A percentile compares a stretch with the other conserved stretches of the same genome.
Evolutionary conservation across 2,113 vertebrate species (phyloP).

Genomic region (Morone chrysops): DNA sequence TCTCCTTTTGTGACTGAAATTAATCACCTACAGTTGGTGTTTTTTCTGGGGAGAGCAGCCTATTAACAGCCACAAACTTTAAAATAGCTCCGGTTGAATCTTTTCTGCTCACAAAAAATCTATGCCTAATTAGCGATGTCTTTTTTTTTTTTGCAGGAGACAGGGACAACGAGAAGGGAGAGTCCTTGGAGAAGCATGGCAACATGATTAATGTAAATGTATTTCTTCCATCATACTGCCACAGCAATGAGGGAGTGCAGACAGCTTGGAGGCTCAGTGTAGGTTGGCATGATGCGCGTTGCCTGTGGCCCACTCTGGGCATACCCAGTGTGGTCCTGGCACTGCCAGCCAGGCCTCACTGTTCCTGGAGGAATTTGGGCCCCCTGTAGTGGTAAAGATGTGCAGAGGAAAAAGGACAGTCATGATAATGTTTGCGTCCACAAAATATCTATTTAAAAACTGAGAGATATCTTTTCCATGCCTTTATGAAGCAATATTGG

Average conservation of each 20-base stretch:
- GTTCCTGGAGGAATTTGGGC: slow-evolving; percentile 47
- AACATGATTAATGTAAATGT: slow-evolving; percentile 60
- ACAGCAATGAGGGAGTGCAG: slow-evolving; percentile 23
- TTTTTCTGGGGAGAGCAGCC: not conserved
- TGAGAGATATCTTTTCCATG: not conserved
- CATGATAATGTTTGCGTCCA: not conserved
- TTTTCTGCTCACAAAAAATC: slow-evolving; percentile 3
- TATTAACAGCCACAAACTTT: not conserved
- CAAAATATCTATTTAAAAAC: slow-evolving; percentile 18
- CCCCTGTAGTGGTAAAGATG: not conserved
- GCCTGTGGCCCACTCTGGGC: slow-evolving; percentile 30
- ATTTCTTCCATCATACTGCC: slow-evolving; percentile 52
- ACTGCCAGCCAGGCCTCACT: slow-evolving; percentile 9
- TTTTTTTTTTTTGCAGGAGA: not conserved
- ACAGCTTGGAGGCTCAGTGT: slow-evolving; percentile 40
- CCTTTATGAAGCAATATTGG: not conserved
- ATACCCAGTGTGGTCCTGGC: slow-evolving; percentile 13
- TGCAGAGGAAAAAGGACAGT: not conserved
- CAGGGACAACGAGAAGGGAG: slow-evolving; percentile 20
- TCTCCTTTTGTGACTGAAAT: slow-evolving; percentile 10
- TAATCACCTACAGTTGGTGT: slow-evolving; percentile 9
- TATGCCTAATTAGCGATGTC: slow-evolving; percentile 26
- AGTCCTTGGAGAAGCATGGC: slow-evolving; percentile 36
- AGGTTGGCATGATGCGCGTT: slow-evolving; percentile 24
- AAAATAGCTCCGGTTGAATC: slow-evolving; percentile 10